Conservation (phyloP, 2,888 invertebrate species). For the Pteria penguin region DNA sequence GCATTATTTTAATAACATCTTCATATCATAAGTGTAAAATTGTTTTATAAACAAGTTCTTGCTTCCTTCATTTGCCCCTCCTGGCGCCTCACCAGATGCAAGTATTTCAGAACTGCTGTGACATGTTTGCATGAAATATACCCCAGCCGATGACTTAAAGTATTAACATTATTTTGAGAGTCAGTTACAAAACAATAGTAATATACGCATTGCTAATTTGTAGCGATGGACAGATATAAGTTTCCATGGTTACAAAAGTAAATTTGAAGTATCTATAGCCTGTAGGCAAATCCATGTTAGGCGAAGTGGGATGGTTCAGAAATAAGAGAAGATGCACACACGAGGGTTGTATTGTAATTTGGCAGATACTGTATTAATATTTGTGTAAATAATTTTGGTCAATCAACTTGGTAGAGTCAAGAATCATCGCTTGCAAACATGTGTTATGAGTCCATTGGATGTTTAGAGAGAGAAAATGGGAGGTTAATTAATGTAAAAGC, state of each 20-base stretch:
- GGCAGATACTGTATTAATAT: constrained; percentile 36
- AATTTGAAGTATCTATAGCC: constrained; percentile 29
- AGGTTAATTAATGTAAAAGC: background rate
- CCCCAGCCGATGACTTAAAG: constrained; percentile 25
- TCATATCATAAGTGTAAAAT: no score
- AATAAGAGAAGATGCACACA: constrained; percentile 27
- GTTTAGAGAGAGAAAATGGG: background rate
- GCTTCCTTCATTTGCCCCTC: no score
- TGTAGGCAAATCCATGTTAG: constrained; percentile 23
- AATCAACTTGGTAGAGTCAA: constrained; percentile 6
- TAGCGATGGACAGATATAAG: constrained; percentile 40
- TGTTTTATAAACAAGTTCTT: no score
- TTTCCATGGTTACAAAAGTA: constrained; percentile 42
- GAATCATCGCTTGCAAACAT: constrained; percentile 25
- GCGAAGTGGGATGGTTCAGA: constrained; percentile 38
- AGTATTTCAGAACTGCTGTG: constrained; percentile 14
- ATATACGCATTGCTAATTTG: constrained; percentile 43
- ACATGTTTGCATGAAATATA: constrained; percentile 20
- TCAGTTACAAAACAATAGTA: constrained; percentile 40
- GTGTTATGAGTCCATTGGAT: background rate
- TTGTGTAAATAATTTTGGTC: constrained; percentile 32
- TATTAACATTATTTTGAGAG: constrained; percentile 30
- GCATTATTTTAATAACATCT: no score
- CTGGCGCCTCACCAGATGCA: background rate
- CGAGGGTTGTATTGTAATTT: constrained; percentile 32